phyloP scores from a whole-genome alignment of 2,888 invertebrate species.

The Rosalia funebris region DNA sequence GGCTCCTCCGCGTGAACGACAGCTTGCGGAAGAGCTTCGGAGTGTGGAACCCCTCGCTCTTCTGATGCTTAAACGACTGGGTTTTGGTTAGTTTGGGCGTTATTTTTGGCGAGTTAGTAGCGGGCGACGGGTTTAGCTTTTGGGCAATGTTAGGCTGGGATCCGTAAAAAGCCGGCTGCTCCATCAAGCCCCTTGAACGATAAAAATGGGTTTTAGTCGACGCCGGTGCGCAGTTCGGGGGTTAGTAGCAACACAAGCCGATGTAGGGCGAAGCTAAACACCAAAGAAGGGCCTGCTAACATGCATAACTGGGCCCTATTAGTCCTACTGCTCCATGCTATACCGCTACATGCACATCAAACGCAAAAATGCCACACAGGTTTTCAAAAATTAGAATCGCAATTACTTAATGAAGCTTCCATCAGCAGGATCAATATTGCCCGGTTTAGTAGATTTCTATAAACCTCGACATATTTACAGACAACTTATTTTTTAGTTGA shows the following conservation, averaged over 20 bases:
- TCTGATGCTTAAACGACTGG: slow-evolving; percentile 63
- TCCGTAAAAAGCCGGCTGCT: slow-evolving; percentile 60
- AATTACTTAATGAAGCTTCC: no score
- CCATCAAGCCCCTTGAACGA: slow-evolving; percentile 59
- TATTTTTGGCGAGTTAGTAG: slow-evolving; percentile 61
- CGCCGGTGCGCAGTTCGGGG: background rate
- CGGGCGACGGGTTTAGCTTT: slow-evolving; percentile 57
- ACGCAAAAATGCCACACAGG: no score
- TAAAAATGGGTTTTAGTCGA: slow-evolving; percentile 45
- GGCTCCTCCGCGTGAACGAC: slow-evolving; percentile 55
- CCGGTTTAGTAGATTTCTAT: no score
- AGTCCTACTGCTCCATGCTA: no score
- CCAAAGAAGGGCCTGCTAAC: no score
- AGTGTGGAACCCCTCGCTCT: slow-evolving; percentile 54
- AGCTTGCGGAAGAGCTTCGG: slow-evolving; percentile 61
- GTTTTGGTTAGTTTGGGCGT: slow-evolving; percentile 63
- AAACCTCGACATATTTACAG: no score
- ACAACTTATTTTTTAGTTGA: no score
- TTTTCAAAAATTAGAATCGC: no score
- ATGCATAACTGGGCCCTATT: no score
- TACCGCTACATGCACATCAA: no score
- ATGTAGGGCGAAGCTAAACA: no score
- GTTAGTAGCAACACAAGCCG: background rate
- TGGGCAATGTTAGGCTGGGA: slow-evolving; percentile 64
- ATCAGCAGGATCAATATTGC: no score